Conservation (phyloP, 2,113 vertebrate species). For the Dromaius novaehollandiae region DNA sequence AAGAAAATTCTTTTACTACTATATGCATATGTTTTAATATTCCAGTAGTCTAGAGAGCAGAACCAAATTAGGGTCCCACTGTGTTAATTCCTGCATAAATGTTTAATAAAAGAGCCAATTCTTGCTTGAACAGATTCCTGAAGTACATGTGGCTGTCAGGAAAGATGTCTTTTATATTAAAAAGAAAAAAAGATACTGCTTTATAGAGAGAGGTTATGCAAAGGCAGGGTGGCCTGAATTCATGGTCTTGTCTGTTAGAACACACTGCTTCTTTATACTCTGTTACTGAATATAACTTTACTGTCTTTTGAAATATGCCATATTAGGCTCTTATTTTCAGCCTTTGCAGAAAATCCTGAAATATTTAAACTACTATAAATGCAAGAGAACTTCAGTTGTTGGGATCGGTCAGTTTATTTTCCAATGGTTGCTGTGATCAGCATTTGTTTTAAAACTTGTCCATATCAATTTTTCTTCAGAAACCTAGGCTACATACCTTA, state of each 20-base stretch:
- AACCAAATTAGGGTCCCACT: slow-evolving; percentile 3
- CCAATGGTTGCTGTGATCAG: background rate
- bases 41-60: background rate
- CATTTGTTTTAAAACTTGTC: background rate
- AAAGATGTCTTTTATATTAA: background rate
- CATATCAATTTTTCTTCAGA: background rate
- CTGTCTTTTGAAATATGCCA: background rate
- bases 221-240: background rate
- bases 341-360: background rate
- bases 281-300: background rate
- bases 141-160: background rate
- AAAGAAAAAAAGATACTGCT: background rate
- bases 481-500: no score
- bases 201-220: background rate
- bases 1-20: background rate
- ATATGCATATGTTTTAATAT: background rate
- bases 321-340: background rate
- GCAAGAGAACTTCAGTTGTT: background rate
- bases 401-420: background rate
- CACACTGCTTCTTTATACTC: background rate
- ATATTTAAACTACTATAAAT: background rate
- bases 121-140: background rate
- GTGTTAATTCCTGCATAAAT: slow-evolving; percentile 23
- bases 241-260: background rate
- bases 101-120: background rate